Evolutionary conservation across 2,113 vertebrate genomes (phyloP).

Genomic region (Egretta garzetta): DNA sequence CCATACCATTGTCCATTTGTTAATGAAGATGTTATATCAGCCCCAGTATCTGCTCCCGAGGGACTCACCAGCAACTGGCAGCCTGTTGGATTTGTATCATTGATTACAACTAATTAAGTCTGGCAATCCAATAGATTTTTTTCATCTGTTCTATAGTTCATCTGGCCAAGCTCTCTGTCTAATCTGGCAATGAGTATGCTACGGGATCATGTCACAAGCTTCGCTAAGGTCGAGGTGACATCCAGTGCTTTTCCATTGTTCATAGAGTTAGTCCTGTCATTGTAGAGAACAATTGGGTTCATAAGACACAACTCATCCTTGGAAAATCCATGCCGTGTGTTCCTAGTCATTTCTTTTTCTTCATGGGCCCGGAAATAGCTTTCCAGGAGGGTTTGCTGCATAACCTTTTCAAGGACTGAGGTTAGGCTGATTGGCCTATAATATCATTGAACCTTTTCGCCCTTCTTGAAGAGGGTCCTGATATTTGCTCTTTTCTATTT

Average conservation of each 20-base stretch:
- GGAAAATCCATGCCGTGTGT: neutral
- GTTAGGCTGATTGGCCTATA: neutral
- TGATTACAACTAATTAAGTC: neutral
- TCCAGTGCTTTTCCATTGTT: neutral
- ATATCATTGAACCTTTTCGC: neutral
- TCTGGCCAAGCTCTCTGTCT: neutral
- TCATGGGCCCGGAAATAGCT: neutral
- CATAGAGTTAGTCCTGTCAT: rapidly evolving
- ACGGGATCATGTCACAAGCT: neutral
- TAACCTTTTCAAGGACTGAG: neutral
- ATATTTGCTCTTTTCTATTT: neutral
- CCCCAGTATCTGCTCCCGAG: neutral
- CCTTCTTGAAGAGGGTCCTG: neutral
- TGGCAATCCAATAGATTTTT: neutral
- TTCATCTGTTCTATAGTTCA: neutral
- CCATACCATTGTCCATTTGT: neutral
- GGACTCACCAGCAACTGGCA: neutral
- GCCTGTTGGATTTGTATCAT: neutral
- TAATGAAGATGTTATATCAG: neutral
- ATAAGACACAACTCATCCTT: neutral
- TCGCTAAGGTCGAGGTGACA: neutral
- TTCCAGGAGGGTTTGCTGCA: neutral
- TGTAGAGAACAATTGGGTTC: neutral
- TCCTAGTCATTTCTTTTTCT: neutral
- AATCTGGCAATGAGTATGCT: neutral